phyloP scores from a whole-genome alignment of 2,113 vertebrate genomes.

The Dicentrarchus labrax region DNA sequence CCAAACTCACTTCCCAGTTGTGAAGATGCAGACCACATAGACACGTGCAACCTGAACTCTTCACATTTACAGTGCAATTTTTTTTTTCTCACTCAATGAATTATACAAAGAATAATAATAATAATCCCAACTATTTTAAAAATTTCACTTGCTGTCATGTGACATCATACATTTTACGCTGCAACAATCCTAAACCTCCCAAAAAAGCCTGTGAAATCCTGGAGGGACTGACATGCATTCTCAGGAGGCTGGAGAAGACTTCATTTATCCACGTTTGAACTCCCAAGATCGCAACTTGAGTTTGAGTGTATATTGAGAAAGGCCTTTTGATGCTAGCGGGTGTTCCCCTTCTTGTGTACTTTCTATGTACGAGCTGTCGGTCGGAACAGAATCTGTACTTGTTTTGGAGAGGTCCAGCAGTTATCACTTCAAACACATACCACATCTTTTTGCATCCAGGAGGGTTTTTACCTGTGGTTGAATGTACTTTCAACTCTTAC shows the following conservation, averaged over 20 bases:
- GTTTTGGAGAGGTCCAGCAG: constrained; percentile 20
- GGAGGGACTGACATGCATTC: not conserved
- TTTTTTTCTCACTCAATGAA: no score
- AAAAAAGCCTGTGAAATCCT: no score
- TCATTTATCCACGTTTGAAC: not conserved
- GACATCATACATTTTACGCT: no score
- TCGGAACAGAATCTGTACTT: constrained; percentile 29
- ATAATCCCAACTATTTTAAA: no score
- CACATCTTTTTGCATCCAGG: constrained; percentile 48
- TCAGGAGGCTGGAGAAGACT: not conserved
- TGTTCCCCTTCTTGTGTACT: constrained; percentile 5
- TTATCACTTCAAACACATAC: constrained; percentile 68
- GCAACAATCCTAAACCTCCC: no score
- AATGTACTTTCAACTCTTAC: constrained; percentile 46
- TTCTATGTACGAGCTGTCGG: constrained; percentile 9
- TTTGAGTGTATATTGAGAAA: not conserved
- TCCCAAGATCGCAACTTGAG: not conserved
- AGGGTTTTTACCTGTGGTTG: constrained; percentile 58
- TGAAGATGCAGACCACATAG: no score
- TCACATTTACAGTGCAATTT: no score
- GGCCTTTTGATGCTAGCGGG: not conserved
- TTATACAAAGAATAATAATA: no score
- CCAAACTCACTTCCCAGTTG: no score
- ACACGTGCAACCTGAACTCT: no score
- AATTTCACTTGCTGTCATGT: no score